Base-by-base conservation (phyloP, 2,797 vertebrate species). In the Cyprinodon diabolis region DNA sequence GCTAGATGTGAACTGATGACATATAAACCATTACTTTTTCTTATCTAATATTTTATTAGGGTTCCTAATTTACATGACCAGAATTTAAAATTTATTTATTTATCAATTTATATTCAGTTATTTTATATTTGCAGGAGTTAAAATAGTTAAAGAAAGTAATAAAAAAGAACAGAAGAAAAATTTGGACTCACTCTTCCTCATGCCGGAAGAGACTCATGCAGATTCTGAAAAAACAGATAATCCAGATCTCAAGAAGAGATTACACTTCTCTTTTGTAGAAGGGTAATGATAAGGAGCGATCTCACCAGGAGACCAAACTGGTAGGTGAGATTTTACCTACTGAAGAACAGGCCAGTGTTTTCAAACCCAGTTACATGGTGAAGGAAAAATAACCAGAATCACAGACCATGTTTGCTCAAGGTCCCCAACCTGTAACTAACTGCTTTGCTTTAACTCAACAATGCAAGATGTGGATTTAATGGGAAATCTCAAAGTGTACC, bases 161-260 rank as follows among this genome's bases (percentile, higher is more conserved):
- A 55, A 72, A 74, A 25, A 13, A 71, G 81, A 73, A 88, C 60
- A 5, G 70, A 48, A 54, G 48, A 52, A 56, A 68, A 65, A 67
- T 80, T 47, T 49, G 56, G 84, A 92, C 83, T 86, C 76, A 66
- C 81, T 60, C 68, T 62, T 89, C 78, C 74, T 78, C 79, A 72
- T 71, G 72, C 73, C 40, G 76, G 63, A 77, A 80, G 84, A n/a
- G 49, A 76, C 89, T 74, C 60, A 71, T 68, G 57, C 17, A 17
- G 91, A 90, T 91, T 90, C 87, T 87, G 66, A 82, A 79, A 30
- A 80, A 74, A 83, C 23, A 62, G 76, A 77, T 91, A 90, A 93
- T 91, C 91, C 82, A 70, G 77, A 82, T 84, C 74, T 48, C 19
- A 37, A 77, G 76, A 71, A 40, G 40, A 83, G 90, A 92, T 91